Evolutionary conservation across 2,113 vertebrate species (phyloP), one percentile per base, ranked within the genome.

Genomic region (Sceloporus undulatus): DNA sequence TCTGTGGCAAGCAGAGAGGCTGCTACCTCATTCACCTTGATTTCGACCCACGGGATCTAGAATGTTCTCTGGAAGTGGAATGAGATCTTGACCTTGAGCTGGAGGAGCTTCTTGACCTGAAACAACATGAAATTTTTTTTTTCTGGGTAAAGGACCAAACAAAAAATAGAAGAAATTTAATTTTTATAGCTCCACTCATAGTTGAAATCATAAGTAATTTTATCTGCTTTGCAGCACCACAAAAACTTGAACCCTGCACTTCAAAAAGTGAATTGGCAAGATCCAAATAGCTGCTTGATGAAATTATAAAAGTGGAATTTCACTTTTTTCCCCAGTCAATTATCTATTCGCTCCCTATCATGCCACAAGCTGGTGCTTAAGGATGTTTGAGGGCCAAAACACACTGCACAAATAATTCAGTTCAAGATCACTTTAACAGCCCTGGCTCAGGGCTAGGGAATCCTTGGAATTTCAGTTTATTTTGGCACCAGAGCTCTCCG

Each of bases 21-120:
- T 96, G 98, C 97, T 97, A 99, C 98, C 98, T 98, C 98, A 99
- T 99, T 99, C 98, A 99, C 98, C 99, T 99, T 98, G 99, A 99
- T 98, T 98, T 98, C 95, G 99, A 99, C 98, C 98, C 97, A 92
- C 96, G 97, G 95, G 97, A 97, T 92, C 97, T 97, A 85, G 97
- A 98, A 91, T 82, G 97, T 89, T 97, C 97, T 96, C 97, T 97
- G 96, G 97, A 98, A 93, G 96, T 99, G 91, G 99, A 99, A 94
- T 97, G 97, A 96, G 98, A 98, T 92, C 98, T 98, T 95, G 98
- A 99, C 94, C 98, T 97, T 97, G 98, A 99, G 92, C 98, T 98
- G 96, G 99, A 99, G 92, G 98, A 99, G 94, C 98, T 99, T 97
- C 98, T 97, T 97, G 99, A 99, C 97, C 98, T 99, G 98, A 96